phyloP scores from a whole-genome alignment of 2,888 invertebrate species.

The Agapostemon virescens region DNA sequence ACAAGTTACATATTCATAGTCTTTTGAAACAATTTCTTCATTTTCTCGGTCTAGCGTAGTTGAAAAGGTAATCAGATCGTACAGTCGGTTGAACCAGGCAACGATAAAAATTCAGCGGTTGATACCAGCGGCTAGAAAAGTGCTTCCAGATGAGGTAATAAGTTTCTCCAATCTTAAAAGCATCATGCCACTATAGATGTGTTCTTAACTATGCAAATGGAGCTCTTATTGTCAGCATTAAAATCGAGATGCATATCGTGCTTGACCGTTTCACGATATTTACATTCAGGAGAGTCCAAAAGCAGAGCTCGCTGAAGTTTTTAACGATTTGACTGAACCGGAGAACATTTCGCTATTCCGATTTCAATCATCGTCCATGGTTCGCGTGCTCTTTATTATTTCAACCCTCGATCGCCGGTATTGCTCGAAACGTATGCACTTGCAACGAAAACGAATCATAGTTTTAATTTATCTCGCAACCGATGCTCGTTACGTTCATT shows the following conservation, averaged over 20 bases:
- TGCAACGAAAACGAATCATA: neutral
- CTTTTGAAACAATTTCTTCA: neutral
- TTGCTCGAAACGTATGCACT: too few species aligned
- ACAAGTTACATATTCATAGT: neutral
- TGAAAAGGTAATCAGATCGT: neutral
- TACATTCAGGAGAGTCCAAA: neutral
- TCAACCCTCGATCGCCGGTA: neutral
- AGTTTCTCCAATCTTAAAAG: neutral
- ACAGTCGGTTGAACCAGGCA: neutral
- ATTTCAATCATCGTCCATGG: neutral
- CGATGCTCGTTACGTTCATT: neutral
- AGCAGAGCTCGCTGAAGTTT: neutral
- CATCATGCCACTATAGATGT: neutral
- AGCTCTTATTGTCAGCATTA: neutral
- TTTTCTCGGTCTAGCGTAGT: neutral
- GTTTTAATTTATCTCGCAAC: neutral
- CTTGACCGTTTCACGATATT: neutral
- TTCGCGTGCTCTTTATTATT: neutral
- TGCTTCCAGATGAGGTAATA: neutral
- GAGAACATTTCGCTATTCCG: neutral
- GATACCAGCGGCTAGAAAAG: neutral
- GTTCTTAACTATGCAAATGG: neutral
- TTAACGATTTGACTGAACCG: neutral
- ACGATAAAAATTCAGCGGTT: neutral
- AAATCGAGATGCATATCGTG: neutral